Percentiles rank a stretch among this genome's conserved stretches.
These are phyloP conservation scores for Lepidonotus clava DNA, from an alignment of 2,888 invertebrate species.

Conservation along the genomic window DNA sequence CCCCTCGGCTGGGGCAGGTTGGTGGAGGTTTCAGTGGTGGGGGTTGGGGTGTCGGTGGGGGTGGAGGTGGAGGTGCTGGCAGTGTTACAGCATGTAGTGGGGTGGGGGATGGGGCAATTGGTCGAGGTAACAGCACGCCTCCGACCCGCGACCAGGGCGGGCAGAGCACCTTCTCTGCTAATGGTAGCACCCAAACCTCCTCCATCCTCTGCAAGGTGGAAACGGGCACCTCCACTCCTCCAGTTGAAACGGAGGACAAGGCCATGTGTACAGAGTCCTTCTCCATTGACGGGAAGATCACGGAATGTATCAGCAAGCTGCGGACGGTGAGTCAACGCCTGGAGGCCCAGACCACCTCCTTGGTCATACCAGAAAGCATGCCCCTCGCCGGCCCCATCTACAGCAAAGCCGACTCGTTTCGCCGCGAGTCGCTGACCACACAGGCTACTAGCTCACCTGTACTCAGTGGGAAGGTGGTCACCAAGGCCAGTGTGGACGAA, in stretches of 20 bases:
- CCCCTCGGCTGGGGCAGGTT: background rate
- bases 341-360: conserved; percentile 57
- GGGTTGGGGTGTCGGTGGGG: background rate
- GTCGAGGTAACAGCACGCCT: too few species aligned
- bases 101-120: too few species aligned
- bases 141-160: background rate
- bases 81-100: background rate
- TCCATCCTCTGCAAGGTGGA: conserved; percentile 62
- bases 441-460: conserved; percentile 8
- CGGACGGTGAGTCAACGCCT: conserved; percentile 76
- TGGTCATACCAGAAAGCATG: background rate
- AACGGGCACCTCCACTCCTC: conserved; percentile 60
- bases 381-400: conserved; percentile 30
- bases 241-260: conserved; percentile 60
- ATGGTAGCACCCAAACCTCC: conserved; percentile 33
- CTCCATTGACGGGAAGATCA: conserved; percentile 73
- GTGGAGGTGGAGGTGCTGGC: background rate
- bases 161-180: conserved; percentile 53
- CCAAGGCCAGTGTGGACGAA: background rate
- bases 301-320: conserved; percentile 77
- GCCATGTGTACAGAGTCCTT: conserved; percentile 61
- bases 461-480: background rate
- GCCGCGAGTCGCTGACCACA: conserved; percentile 6
- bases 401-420: conserved; percentile 45
- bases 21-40: background rate